Evolutionary conservation across 2,113 vertebrate genomes (phyloP).

Genomic region (Monopterus albus): DNA sequence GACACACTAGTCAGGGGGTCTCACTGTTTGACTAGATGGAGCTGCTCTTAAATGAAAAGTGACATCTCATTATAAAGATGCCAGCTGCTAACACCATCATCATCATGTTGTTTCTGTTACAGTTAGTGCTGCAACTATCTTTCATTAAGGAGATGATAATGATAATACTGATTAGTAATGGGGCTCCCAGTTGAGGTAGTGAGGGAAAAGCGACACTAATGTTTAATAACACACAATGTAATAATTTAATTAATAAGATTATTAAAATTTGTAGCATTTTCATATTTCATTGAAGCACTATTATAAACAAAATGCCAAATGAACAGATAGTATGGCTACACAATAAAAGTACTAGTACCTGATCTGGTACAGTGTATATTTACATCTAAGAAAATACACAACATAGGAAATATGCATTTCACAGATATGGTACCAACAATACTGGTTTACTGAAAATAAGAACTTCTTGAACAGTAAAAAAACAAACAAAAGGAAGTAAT

Average conservation of each 20-base stretch:
- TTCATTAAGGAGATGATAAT: slow-evolving; percentile 15
- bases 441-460: not conserved
- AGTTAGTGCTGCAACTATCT: not conserved
- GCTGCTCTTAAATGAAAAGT: slow-evolving; percentile 29
- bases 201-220: slow-evolving; percentile 4
- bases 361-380: not conserved
- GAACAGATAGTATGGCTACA: not conserved
- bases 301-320: not conserved
- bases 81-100: slow-evolving; percentile 20
- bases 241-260: slow-evolving; percentile 10
- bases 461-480: not conserved
- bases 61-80: slow-evolving; percentile 27
- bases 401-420: not conserved
- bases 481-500: not conserved
- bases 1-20: too few species aligned
- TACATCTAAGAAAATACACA: not conserved
- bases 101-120: not conserved
- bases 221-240: slow-evolving; percentile 4
- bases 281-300: too few species aligned
- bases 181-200: not conserved
- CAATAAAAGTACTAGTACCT: not conserved
- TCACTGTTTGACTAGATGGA: not conserved
- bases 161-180: slow-evolving; percentile 7
- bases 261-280: too few species aligned
- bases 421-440: not conserved